Evolutionary conservation across 2,113 vertebrate genomes (phyloP).

Genomic region (Marmota monax): DNA sequence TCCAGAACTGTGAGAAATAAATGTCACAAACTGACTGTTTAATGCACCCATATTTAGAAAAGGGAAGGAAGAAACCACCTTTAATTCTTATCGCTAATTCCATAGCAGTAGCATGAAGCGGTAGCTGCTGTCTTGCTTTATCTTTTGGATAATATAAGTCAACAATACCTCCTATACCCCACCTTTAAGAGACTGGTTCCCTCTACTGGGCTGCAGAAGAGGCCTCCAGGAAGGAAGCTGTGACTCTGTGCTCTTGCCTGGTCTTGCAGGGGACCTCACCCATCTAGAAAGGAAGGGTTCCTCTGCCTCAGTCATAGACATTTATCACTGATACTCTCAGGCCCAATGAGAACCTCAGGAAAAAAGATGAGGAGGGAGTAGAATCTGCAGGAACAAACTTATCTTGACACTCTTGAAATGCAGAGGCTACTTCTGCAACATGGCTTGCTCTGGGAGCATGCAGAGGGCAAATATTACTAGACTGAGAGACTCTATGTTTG

Average conservation of each 20-base stretch:
- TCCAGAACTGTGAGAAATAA: not conserved
- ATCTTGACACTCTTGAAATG: not conserved
- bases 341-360: not conserved
- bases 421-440: not conserved
- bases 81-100: not conserved
- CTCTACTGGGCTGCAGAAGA: not conserved
- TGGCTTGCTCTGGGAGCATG: fast-evolving
- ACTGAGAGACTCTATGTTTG: not conserved
- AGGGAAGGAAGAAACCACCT: not conserved
- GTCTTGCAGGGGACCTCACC: no score
- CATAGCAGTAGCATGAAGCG: not conserved
- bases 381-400: fast-evolving
- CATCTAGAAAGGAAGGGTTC: not conserved
- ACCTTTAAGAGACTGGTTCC: not conserved
- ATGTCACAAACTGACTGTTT: not conserved
- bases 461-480: no score
- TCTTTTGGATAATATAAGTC: not conserved
- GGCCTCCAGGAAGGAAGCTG: not conserved
- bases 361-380: not conserved
- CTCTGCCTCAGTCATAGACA: not conserved
- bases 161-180: not conserved
- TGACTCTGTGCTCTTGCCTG: not conserved
- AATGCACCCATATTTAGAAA: not conserved
- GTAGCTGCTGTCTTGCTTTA: not conserved
- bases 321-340: not conserved